Percentiles rank a stretch among this genome's conserved stretches.
Conservation (phyloP, 2,113 vertebrate genomes). For the Chaetorhynchus papuensis region DNA sequence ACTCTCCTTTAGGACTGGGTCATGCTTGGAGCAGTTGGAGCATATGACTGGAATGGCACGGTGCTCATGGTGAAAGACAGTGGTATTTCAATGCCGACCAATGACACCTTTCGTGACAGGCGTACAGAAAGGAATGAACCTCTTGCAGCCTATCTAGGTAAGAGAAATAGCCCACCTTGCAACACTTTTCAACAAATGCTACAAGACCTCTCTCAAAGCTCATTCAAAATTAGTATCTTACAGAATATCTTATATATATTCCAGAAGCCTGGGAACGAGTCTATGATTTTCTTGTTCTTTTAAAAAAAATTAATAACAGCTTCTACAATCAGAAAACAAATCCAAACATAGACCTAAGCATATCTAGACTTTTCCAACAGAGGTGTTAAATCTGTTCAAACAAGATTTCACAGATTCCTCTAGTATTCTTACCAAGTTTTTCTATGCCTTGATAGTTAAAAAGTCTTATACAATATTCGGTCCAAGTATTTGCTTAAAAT, state of each 20-base stretch:
- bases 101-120: constrained; percentile 77
- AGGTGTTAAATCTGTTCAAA: background rate
- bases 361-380: background rate
- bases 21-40: constrained; percentile 94
- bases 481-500: background rate
- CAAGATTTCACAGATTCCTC: background rate
- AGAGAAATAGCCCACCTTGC: background rate
- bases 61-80: constrained; percentile 83
- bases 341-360: background rate
- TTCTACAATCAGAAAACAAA: background rate
- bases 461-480: background rate
- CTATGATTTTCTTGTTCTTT: background rate
- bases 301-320: background rate
- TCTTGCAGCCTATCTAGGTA: constrained; percentile 90
- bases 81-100: constrained; percentile 67
- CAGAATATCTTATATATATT: background rate
- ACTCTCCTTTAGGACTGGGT: constrained; percentile 76
- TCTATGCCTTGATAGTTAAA: background rate
- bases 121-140: constrained; percentile 77
- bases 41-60: constrained; percentile 96
- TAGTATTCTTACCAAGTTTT: background rate
- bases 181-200: background rate
- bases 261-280: background rate
- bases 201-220: background rate
- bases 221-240: background rate